Conservation (phyloP, 2,113 vertebrate genomes). For the Panthera uncia region DNA sequence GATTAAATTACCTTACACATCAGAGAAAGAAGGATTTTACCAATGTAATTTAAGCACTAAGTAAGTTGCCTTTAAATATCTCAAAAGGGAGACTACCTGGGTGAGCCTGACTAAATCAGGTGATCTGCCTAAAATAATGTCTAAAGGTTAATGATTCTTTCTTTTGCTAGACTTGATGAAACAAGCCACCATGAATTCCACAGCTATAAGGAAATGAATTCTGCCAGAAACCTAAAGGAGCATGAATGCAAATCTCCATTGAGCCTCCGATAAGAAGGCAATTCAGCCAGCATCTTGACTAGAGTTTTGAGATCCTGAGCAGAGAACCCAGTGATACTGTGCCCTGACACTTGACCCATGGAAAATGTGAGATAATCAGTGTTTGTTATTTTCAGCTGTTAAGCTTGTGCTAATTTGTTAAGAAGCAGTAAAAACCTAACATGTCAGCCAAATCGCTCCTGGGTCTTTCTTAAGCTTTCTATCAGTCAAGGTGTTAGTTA, state of each 20-base stretch:
- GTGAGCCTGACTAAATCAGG: neutral
- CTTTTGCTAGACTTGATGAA: neutral
- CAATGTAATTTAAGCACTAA: neutral
- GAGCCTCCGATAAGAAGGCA: neutral
- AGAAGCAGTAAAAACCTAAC: neutral
- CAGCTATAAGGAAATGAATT: neutral
- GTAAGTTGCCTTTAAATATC: neutral
- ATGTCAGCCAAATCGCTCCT: neutral
- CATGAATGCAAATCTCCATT: neutral
- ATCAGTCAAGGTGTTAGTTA: neutral
- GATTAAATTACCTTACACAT: neutral
- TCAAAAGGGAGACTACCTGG: neutral
- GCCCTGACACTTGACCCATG: neutral
- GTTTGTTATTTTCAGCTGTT: neutral
- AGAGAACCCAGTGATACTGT: neutral
- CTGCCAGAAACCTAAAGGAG: neutral
- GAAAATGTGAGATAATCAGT: neutral
- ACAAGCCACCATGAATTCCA: neutral
- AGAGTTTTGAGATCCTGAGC: neutral
- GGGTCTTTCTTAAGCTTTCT: neutral
- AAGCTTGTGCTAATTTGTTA: neutral
- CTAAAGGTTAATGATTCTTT: neutral
- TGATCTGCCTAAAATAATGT: neutral
- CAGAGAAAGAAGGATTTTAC: neutral
- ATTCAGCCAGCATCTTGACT: neutral